Conservation (phyloP, 2,113 vertebrate species). For the Phalacrocorax aristotelis region DNA sequence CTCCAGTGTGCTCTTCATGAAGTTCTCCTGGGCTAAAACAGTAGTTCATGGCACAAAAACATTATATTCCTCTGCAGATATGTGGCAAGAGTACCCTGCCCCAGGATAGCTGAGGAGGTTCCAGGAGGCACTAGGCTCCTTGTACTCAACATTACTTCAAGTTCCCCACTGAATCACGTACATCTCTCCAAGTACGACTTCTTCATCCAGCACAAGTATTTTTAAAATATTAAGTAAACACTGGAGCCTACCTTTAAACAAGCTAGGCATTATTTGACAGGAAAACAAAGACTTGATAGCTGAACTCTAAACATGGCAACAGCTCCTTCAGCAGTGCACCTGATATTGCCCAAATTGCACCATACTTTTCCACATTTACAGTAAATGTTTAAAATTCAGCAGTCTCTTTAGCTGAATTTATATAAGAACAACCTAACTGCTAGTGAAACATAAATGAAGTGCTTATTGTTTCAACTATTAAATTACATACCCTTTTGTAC, state of each 20-base stretch:
- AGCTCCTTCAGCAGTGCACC: not conserved
- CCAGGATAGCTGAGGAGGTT: not conserved
- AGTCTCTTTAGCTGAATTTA: not conserved
- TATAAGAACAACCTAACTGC: not conserved
- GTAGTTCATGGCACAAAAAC: not conserved
- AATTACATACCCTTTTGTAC: constrained; percentile 45
- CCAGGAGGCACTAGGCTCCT: not conserved
- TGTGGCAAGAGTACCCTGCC: not conserved
- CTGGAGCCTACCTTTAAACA: not conserved
- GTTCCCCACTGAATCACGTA: not conserved
- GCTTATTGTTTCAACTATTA: constrained; percentile 22
- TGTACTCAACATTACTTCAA: not conserved
- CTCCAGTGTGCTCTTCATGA: not conserved
- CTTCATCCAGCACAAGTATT: not conserved
- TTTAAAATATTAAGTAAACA: not conserved
- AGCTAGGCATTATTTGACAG: not conserved
- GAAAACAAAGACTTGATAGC: not conserved
- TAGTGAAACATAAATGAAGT: constrained; percentile 10
- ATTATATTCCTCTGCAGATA: not conserved
- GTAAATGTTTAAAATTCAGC: not conserved
- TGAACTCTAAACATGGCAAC: not conserved
- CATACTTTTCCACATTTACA: not conserved
- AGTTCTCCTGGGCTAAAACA: not conserved
- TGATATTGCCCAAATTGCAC: not conserved
- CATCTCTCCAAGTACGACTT: not conserved